A percentile compares a stretch with the other conserved stretches of the same genome.
Conservation (phyloP, 1,140 invertebrate species). For the Brachystomella parvula region DNA sequence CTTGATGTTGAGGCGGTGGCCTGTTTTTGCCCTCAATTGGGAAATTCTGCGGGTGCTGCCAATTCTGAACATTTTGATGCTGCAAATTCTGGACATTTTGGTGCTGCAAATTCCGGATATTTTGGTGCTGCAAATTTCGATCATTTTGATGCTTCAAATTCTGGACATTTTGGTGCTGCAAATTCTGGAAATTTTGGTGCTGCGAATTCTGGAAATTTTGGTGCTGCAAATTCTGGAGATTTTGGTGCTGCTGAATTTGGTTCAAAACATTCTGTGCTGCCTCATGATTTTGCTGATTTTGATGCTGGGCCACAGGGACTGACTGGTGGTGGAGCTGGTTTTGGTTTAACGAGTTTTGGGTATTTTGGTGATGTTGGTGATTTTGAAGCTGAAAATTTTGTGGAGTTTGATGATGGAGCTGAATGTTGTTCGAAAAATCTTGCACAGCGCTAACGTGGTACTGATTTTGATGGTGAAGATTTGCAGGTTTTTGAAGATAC, state of each 20-base stretch:
- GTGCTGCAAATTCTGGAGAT: no score
- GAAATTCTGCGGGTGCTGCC: background rate
- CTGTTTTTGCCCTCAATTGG: background rate
- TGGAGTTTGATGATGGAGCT: background rate
- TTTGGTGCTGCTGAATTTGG: background rate
- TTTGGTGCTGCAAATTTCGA: no score
- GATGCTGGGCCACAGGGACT: background rate
- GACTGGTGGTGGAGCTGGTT: background rate
- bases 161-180: no score
- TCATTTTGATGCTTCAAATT: background rate
- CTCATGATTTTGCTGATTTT: background rate
- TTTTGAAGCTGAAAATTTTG: background rate
- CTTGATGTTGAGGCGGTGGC: no score
- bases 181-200: no score
- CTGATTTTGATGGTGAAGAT: background rate
- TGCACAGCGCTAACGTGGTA: no score
- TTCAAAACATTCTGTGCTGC: background rate
- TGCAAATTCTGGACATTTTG: no score
- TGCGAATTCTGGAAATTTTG: no score
- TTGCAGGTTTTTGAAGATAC: background rate
- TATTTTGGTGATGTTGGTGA: background rate
- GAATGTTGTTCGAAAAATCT: no score
- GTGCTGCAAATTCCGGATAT: no score
- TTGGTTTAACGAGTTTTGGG: background rate
- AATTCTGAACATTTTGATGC: background rate